Percentiles rank a stretch among this genome's conserved stretches.
Evolutionary conservation across 2,888 invertebrate genomes (phyloP).

Genomic region (Parapristionchus giblindavisi): DNA sequence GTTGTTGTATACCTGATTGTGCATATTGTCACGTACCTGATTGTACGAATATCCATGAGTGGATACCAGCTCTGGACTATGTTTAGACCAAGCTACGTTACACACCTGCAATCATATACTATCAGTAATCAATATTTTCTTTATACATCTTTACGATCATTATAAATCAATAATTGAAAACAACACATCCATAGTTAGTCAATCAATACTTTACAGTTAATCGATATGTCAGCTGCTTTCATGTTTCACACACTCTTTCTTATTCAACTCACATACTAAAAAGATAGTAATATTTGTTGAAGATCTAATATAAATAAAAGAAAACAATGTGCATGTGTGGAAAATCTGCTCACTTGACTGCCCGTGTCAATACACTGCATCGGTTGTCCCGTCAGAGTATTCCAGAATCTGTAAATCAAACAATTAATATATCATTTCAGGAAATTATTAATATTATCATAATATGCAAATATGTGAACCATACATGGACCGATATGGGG

Average conservation of each 20-base stretch:
- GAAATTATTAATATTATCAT: neutral
- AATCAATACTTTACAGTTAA: too few species aligned
- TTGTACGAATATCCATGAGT: constrained; percentile 99
- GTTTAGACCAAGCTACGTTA: constrained; percentile 98
- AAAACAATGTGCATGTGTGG: constrained; percentile 80
- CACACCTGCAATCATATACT: constrained; percentile 77
- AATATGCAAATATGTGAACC: too few species aligned
- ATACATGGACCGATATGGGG: too few species aligned
- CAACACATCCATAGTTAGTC: too few species aligned
- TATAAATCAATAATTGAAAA: too few species aligned
- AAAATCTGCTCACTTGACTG: constrained; percentile 81
- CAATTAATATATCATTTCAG: too few species aligned
- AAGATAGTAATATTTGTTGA: too few species aligned
- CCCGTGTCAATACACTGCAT: constrained; percentile 98
- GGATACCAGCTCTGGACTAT: constrained; percentile 92
- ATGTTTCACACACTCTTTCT: too few species aligned
- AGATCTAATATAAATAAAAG: constrained; percentile 75
- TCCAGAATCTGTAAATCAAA: constrained; percentile 81
- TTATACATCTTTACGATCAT: too few species aligned
- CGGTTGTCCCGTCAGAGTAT: constrained; percentile 94
- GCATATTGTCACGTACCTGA: constrained; percentile 75
- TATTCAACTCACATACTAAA: too few species aligned
- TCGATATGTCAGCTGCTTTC: too few species aligned
- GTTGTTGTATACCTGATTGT: neutral
- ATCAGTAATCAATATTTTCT: too few species aligned